These are phyloP conservation scores for Eleginops maclovinus DNA, from an alignment of 2,113 vertebrate species.

Conservation along the genomic window DNA sequence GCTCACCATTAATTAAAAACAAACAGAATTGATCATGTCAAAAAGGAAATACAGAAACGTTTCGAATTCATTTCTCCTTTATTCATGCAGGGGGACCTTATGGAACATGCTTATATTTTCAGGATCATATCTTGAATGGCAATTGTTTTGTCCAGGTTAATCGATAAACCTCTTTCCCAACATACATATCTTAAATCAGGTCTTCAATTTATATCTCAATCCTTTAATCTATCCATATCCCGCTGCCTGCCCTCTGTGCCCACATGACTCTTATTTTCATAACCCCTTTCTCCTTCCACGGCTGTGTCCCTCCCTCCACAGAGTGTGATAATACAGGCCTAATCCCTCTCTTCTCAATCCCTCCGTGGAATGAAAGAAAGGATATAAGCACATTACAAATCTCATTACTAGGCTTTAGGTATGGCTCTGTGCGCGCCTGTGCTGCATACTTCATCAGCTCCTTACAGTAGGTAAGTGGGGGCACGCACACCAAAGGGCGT, in stretches of 20 bases:
- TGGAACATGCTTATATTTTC: no score
- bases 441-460: constrained; percentile 62
- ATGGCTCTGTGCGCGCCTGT: constrained; percentile 56
- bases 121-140: no score
- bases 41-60: no score
- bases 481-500: not conserved
- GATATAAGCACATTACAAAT: constrained; percentile 81
- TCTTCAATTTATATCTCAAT: not conserved
- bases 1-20: no score
- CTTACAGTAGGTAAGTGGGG: constrained; percentile 44
- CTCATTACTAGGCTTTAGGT: constrained; percentile 79
- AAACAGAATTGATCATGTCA: no score
- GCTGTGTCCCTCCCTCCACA: constrained; percentile 52
- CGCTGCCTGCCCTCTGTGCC: not conserved
- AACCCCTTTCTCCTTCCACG: constrained; percentile 57
- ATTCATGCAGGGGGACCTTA: no score
- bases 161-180: not conserved
- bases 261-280: constrained; percentile 30
- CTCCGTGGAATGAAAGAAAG: constrained; percentile 74
- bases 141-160: no score
- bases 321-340: constrained; percentile 77
- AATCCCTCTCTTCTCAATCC: constrained; percentile 81
- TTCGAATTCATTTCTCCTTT: no score
- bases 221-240: constrained; percentile 7
- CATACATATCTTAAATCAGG: no score